These are phyloP conservation scores for Acromyrmex heyeri DNA, from an alignment of 1,140 invertebrate genomes.

Conservation along the genomic window DNA sequence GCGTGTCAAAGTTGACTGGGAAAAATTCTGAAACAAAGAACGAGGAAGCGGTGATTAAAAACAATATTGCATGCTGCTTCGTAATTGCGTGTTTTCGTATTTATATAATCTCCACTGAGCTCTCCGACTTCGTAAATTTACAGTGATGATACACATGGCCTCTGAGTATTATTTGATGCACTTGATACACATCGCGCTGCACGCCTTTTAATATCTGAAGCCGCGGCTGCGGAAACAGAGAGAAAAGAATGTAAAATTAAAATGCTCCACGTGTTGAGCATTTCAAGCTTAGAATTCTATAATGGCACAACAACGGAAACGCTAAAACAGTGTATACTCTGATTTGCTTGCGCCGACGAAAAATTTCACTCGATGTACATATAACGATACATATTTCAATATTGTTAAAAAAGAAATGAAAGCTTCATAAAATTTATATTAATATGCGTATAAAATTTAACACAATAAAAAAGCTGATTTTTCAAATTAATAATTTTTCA, in stretches of 20 bases:
- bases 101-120: slow-evolving; percentile 66
- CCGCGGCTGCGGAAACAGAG: background rate
- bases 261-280: slow-evolving; percentile 12
- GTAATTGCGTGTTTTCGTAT: slow-evolving; percentile 57
- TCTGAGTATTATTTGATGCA: slow-evolving; percentile 49
- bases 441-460: background rate
- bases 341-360: background rate
- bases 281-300: slow-evolving; percentile 18
- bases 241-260: slow-evolving; percentile 31
- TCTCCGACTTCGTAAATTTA: slow-evolving; percentile 37
- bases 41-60: slow-evolving; percentile 57
- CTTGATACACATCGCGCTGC: slow-evolving; percentile 50
- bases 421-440: background rate
- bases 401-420: background rate
- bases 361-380: background rate
- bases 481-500: background rate
- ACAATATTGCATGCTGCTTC: slow-evolving; percentile 60
- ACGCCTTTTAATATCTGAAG: slow-evolving; percentile 43
- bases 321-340: background rate
- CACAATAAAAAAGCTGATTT: background rate
- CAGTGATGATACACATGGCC: slow-evolving; percentile 38
- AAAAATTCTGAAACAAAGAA: slow-evolving; percentile 68
- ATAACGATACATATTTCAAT: background rate
- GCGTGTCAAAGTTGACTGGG: slow-evolving; percentile 52
- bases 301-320: slow-evolving; percentile 5